phyloP scores from a whole-genome alignment of 2,113 vertebrate genomes.

The Tinamus guttatus region DNA sequence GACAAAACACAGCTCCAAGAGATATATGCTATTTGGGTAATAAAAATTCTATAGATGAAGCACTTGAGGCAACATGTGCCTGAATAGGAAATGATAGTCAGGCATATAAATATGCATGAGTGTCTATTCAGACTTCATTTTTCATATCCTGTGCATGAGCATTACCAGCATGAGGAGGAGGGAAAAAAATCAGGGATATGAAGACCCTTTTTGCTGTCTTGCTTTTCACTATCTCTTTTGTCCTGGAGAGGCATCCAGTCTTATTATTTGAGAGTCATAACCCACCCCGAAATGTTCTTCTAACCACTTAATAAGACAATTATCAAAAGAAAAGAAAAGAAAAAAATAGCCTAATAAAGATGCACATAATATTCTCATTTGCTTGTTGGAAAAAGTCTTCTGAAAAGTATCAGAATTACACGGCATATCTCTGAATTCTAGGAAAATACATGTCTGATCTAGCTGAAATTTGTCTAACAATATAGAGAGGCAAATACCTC shows the following conservation, averaged over 20 bases:
- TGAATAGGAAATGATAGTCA: neutral
- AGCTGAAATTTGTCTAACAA: conserved; percentile 28
- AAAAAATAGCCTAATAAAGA: neutral
- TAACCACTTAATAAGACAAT: conserved; percentile 4
- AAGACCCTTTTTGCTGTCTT: neutral
- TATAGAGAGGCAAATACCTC: neutral
- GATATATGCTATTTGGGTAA: neutral
- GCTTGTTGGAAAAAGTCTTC: neutral
- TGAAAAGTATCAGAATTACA: neutral
- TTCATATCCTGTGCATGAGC: conserved; percentile 31
- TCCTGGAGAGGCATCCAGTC: neutral
- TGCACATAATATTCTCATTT: neutral
- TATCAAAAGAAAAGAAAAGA: neutral
- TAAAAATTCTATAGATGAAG: neutral
- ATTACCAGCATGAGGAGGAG: neutral
- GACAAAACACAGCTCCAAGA: neutral
- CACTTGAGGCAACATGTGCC: neutral
- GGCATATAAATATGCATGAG: conserved; percentile 10
- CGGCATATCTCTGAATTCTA: neutral
- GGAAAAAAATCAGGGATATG: neutral
- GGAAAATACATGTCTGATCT: neutral
- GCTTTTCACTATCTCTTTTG: neutral
- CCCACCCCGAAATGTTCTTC: neutral
- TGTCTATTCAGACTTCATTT: conserved; percentile 4
- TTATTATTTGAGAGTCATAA: neutral